Conservation (phyloP, 2,113 vertebrate species). For the Riparia riparia region DNA sequence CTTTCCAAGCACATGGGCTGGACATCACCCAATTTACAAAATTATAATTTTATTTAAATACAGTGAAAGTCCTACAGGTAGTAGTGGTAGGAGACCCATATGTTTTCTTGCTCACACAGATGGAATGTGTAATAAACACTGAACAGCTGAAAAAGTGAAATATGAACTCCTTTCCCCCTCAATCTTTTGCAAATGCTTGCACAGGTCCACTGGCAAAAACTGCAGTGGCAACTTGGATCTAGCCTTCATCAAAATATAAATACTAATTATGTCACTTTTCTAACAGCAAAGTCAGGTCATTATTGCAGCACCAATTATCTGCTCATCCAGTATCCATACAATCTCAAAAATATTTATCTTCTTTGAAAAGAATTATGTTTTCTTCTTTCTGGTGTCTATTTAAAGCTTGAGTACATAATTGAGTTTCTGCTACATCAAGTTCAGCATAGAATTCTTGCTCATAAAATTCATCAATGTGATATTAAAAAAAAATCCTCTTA, state of each 20-base stretch:
- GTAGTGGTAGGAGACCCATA: not conserved
- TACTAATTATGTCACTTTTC: not conserved
- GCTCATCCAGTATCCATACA: not conserved
- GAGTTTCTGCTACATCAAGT: not conserved
- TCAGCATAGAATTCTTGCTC: not conserved
- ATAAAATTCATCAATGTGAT: not conserved
- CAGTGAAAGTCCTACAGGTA: not conserved
- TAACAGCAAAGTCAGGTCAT: not conserved
- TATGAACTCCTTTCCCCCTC: not conserved
- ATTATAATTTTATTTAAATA: not conserved
- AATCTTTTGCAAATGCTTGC: not conserved
- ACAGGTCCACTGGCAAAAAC: not conserved
- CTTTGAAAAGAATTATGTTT: not conserved
- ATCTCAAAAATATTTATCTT: not conserved
- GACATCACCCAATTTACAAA: fast-evolving
- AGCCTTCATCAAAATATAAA: not conserved
- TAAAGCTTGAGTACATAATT: not conserved
- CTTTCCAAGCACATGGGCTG: not conserved
- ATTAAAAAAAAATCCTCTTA: not conserved
- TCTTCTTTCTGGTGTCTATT: not conserved
- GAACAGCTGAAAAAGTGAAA: not conserved
- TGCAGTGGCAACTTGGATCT: not conserved
- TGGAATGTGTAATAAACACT: not conserved
- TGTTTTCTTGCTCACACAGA: not conserved
- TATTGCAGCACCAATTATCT: not conserved